Conservation (phyloP, 23 tunicate species). For the Halocynthia roretzi region DNA sequence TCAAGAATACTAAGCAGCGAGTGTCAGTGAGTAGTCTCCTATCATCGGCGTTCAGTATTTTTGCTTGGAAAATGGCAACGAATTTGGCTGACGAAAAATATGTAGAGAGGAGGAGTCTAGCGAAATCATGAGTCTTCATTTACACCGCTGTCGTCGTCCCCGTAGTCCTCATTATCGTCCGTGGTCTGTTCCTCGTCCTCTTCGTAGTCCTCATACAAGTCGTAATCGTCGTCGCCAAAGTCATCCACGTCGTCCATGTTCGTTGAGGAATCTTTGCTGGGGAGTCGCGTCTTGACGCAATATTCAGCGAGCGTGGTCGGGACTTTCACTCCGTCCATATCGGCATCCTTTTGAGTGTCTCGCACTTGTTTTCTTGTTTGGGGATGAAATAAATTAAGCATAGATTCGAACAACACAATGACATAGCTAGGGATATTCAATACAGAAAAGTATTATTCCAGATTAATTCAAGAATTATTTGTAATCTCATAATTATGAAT, state of each 20-base stretch:
- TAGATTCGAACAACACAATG: too few relatives aligned
- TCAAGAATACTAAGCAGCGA: too few relatives aligned
- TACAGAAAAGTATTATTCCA: too few relatives aligned
- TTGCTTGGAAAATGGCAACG: too few relatives aligned
- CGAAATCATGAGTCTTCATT: constrained; percentile 30
- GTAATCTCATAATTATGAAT: too few relatives aligned
- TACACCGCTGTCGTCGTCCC: constrained; percentile 77
- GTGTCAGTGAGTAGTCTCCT: too few relatives aligned
- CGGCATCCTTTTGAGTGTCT: constrained; percentile 89
- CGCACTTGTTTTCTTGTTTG: constrained; percentile 66
- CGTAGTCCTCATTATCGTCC: constrained; percentile 77
- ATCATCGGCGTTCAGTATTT: too few relatives aligned
- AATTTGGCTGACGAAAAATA: too few relatives aligned
- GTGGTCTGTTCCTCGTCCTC: constrained; percentile 52
- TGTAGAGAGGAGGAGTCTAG: too few relatives aligned
- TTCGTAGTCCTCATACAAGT: constrained; percentile 49
- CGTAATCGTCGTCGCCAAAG: constrained; percentile 65
- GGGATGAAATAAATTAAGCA: too few relatives aligned
- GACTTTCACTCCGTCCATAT: constrained; percentile 74
- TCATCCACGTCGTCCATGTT: constrained; percentile 71
- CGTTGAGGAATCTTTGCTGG: constrained; percentile 75
- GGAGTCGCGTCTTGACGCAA: constrained; percentile 77
- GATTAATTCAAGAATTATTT: too few relatives aligned
- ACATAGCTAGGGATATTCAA: too few relatives aligned
- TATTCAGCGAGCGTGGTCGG: constrained; percentile 91